Evolutionary conservation across 2,797 vertebrate genomes (phyloP).

Genomic region (Babyrousa celebensis): DNA sequence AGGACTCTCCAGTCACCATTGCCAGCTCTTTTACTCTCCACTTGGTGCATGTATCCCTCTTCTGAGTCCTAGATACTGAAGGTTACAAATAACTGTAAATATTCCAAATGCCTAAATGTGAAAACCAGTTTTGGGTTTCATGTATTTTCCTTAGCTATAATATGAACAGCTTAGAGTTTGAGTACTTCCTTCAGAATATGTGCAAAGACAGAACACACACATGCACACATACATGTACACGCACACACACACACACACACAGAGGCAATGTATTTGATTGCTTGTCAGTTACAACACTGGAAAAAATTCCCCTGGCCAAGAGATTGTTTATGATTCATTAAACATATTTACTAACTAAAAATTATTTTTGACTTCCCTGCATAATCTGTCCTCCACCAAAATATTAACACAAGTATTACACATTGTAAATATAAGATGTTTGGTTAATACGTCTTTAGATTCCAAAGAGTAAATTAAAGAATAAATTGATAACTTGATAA

Average conservation of each 20-base stretch:
- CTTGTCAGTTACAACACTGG: neutral
- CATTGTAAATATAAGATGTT: neutral
- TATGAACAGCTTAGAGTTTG: neutral
- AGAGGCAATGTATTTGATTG: neutral
- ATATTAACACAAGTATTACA: neutral
- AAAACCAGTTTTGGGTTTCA: neutral
- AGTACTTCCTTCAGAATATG: neutral
- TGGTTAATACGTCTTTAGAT: neutral
- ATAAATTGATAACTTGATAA: neutral
- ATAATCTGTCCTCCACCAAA: neutral
- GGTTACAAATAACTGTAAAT: neutral
- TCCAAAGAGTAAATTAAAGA: neutral
- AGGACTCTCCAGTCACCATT: neutral
- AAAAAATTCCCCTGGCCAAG: neutral
- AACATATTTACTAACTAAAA: neutral
- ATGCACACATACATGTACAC: too few species aligned
- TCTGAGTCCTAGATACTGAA: neutral
- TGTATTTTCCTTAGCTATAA: conserved; percentile 23
- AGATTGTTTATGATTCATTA: conserved; percentile 46
- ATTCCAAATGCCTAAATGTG: neutral
- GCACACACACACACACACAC: neutral
- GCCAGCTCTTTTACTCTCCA: neutral
- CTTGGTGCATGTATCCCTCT: neutral
- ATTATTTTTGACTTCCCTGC: neutral
- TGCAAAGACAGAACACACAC: neutral